Conservation (phyloP, 1,140 invertebrate genomes). For the Plodia interpunctella region DNA sequence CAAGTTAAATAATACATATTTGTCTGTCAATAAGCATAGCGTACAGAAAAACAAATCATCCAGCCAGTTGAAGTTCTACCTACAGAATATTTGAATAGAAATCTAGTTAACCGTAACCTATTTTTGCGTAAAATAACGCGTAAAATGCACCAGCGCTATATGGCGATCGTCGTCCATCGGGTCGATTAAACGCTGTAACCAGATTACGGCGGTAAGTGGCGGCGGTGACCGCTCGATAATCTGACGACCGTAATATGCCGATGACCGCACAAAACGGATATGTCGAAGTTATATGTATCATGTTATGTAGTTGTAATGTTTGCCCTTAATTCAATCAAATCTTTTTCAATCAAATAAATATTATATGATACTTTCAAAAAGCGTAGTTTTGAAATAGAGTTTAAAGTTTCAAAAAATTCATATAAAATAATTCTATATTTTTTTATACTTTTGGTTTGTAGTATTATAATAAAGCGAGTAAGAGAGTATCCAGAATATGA, state of each 20-base stretch:
- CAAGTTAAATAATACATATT: too few relatives aligned
- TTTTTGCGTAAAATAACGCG: conserved; percentile 14
- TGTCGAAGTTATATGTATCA: not conserved
- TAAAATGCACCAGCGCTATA: conserved; percentile 33
- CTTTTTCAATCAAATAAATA: too few relatives aligned
- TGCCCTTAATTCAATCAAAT: too few relatives aligned
- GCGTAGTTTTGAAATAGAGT: too few relatives aligned
- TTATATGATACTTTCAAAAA: too few relatives aligned
- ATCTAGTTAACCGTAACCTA: not conserved
- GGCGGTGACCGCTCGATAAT: conserved; percentile 38
- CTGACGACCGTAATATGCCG: not conserved
- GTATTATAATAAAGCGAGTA: too few relatives aligned
- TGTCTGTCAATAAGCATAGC: not conserved
- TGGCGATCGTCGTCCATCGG: conserved; percentile 23
- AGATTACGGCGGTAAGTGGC: conserved; percentile 56
- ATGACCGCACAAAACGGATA: not conserved
- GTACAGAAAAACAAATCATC: not conserved
- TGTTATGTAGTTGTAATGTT: not conserved
- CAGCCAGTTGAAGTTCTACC: not conserved
- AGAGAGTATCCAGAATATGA: too few relatives aligned
- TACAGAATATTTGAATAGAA: not conserved
- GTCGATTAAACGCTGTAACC: conserved; percentile 55
- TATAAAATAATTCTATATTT: too few relatives aligned
- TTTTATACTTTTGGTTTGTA: too few relatives aligned
- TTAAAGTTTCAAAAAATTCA: too few relatives aligned